Percentiles rank a stretch among this genome's conserved stretches.
Evolutionary conservation across 2,797 vertebrate species (phyloP).

Genomic region (Eutrigla gurnardus): DNA sequence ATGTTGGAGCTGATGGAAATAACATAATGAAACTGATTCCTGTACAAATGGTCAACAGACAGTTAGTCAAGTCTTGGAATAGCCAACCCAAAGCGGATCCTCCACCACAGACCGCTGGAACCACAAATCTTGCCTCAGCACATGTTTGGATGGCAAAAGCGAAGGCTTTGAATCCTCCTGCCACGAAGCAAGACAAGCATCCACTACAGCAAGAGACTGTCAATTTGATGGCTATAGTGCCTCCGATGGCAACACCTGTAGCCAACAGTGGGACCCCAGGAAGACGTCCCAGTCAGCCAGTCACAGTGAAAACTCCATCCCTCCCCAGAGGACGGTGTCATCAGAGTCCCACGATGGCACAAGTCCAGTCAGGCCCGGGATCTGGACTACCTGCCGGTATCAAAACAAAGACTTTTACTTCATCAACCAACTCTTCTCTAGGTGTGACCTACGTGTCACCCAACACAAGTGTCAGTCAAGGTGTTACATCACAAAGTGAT

Average conservation of each 20-base stretch:
- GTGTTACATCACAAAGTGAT: background rate
- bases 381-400: slow-evolving; percentile 61
- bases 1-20: slow-evolving; percentile 76
- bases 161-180: slow-evolving; percentile 17
- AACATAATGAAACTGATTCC: slow-evolving; percentile 84
- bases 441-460: slow-evolving; percentile 70
- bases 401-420: slow-evolving; percentile 63
- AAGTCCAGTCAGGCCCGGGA: slow-evolving; percentile 63
- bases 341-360: slow-evolving; percentile 69
- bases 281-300: slow-evolving; percentile 33
- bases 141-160: slow-evolving; percentile 22
- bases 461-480: slow-evolving; percentile 51
- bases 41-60: slow-evolving; percentile 73
- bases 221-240: background rate
- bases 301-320: slow-evolving; percentile 62
- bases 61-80: slow-evolving; percentile 56
- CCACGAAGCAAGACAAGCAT: slow-evolving; percentile 40
- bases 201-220: slow-evolving; percentile 30
- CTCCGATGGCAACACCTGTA: background rate
- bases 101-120: slow-evolving; percentile 4
- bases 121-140: background rate
- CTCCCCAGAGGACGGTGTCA: slow-evolving; percentile 68
- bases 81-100: slow-evolving; percentile 14
- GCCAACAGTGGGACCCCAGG: slow-evolving; percentile 20
- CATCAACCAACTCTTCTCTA: slow-evolving; percentile 33